Percentiles rank a stretch among this genome's conserved stretches.
phyloP scores from a whole-genome alignment of 2,888 invertebrate species.

The Lithophane ornitopus region DNA sequence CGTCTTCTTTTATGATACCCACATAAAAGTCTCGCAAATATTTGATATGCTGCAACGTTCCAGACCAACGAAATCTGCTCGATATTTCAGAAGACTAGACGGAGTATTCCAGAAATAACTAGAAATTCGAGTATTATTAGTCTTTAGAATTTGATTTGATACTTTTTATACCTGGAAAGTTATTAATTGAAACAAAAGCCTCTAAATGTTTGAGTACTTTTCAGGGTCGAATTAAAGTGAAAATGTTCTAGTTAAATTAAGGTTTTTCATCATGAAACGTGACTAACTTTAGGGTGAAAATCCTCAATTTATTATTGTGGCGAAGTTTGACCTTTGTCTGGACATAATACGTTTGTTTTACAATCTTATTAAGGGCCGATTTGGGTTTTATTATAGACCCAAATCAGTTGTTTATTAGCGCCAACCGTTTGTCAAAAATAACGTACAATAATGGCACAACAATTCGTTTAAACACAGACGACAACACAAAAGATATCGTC shows the following conservation, averaged over 20 bases:
- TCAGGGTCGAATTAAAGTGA: slow-evolving; percentile 19
- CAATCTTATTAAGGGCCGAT: slow-evolving; percentile 6
- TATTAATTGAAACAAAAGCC: slow-evolving; percentile 17
- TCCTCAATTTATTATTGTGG: slow-evolving; percentile 22
- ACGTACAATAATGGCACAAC: neutral
- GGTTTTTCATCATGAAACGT: slow-evolving; percentile 17
- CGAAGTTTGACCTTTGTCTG: slow-evolving; percentile 37
- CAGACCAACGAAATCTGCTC: slow-evolving; percentile 10
- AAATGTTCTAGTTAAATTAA: slow-evolving; percentile 19
- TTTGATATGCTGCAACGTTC: slow-evolving; percentile 28
- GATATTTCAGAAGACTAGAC: slow-evolving; percentile 5
- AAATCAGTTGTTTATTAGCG: neutral
- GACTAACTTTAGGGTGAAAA: slow-evolving; percentile 17
- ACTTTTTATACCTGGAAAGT: slow-evolving; percentile 15
- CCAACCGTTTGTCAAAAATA: neutral
- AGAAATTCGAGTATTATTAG: neutral
- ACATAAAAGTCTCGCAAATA: slow-evolving; percentile 42
- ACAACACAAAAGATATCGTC: slow-evolving; percentile 10
- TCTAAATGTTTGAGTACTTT: slow-evolving; percentile 8
- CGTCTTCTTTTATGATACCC: slow-evolving; percentile 38
- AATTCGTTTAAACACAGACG: neutral
- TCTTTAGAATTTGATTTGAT: neutral
- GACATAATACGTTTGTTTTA: slow-evolving; percentile 20
- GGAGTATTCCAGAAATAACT: slow-evolving; percentile 1
- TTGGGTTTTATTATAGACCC: slow-evolving; percentile 3